Evolutionary conservation across 2,113 vertebrate genomes (phyloP), one percentile per base, ranked within the genome.

Genomic region (Siphamia tubifer): DNA sequence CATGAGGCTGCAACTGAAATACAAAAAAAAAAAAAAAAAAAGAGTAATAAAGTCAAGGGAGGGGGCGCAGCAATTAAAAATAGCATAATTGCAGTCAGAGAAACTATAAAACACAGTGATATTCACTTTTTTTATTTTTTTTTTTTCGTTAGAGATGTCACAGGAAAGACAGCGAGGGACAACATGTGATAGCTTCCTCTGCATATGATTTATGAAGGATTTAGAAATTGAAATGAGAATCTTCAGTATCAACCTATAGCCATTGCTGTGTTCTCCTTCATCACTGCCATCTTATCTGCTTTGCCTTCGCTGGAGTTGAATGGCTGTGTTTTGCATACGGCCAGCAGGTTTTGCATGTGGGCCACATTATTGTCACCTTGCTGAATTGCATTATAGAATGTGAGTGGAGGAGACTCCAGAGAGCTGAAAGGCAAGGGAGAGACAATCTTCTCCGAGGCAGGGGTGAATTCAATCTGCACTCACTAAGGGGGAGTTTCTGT

Each of bases 281-380:
- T 76, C 79, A 30, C 51, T 12, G 30, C 65, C 54, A 43, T 68
- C 81, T 68, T 61, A 32, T 83, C 85, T 63, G 61, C 57, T 43
- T 34, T 19, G 28, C 64, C 45, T 35, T 32, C 48, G 28, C 2
- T 17, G 1, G 23, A 58, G 40, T 8, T 47, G 51, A 51, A 38
- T 35, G 40, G 47, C 68, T 38, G 73, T 51, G 54, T 58, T 92
- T 89, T 90, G 84, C 86, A 90, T 88, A 77, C 17, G 54, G 61
- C 79, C 47, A 44, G 70, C 75, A 82, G 67, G 55, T 85, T 88
- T 87, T 83, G 82, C 89, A 87, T 78, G 63, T 21, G 58, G 68
- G 55, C 60, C 71, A 74, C 77, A 86, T 90, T 90, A 92, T 87
- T 88, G 90, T 91, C 90, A 76, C 75, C 87, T 84, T 61, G 71